Evolutionary conservation across 2,888 invertebrate genomes (phyloP).

Genomic region (Brenthis ino): DNA sequence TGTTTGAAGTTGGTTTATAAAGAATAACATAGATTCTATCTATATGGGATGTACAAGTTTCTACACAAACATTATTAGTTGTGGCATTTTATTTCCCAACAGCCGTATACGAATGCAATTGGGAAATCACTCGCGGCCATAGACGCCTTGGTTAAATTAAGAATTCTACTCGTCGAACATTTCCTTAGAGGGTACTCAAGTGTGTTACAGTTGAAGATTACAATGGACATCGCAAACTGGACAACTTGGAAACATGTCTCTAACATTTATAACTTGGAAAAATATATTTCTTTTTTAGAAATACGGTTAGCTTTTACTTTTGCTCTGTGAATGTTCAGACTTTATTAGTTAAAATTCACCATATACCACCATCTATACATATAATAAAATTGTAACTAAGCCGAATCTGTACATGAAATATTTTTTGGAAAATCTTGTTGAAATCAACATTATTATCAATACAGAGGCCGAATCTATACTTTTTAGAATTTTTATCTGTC

Average conservation of each 20-base stretch:
- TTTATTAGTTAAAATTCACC: too few species aligned
- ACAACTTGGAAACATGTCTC: conserved; percentile 3
- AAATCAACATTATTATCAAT: too few species aligned
- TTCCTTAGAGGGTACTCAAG: conserved; percentile 27
- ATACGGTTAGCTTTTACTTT: background rate
- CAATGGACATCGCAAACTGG: conserved; percentile 6
- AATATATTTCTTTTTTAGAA: background rate
- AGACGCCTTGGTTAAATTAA: conserved; percentile 34
- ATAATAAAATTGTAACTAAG: too few species aligned
- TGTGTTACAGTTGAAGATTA: conserved; percentile 18
- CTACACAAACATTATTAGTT: conserved; percentile 7
- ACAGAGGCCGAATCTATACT: too few species aligned
- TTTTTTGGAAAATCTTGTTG: too few species aligned
- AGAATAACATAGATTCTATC: background rate
- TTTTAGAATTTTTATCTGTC: too few species aligned
- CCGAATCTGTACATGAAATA: too few species aligned
- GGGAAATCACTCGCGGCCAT: conserved; percentile 32
- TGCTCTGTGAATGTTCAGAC: too few species aligned
- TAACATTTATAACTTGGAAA: background rate
- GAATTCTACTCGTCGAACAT: conserved; percentile 25
- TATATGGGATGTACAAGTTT: conserved; percentile 4
- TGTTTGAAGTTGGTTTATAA: too few species aligned
- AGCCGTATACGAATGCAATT: conserved; percentile 20
- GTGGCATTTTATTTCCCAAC: conserved; percentile 8
- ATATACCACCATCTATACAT: too few species aligned